A percentile compares a stretch with the other conserved stretches of the same genome.
Evolutionary conservation across 2,113 vertebrate species (phyloP).

Genomic region (Pipra filicauda): DNA sequence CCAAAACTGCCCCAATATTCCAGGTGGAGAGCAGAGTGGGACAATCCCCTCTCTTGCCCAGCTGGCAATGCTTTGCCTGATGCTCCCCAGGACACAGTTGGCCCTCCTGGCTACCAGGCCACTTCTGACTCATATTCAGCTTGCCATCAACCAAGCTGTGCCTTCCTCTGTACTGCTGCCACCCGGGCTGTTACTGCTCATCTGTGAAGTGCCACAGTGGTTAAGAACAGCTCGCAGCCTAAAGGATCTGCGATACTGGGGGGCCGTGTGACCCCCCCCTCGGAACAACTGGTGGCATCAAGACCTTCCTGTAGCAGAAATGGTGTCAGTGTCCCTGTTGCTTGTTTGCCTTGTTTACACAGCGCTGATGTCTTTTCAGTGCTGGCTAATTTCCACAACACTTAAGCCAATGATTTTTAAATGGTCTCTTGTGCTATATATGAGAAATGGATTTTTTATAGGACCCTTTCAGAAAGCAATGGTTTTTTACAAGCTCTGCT

Average conservation of each 20-base stretch:
- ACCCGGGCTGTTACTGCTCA: too few species aligned
- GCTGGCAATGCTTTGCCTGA: not conserved
- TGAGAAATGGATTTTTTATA: not conserved
- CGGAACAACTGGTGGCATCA: not conserved
- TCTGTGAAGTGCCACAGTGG: not conserved
- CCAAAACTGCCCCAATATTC: not conserved
- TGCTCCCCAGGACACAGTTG: not conserved
- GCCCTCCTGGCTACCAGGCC: not conserved
- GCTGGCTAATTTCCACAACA: not conserved
- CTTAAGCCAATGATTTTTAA: not conserved
- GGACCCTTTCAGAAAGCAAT: not conserved
- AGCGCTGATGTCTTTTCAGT: fast-evolving
- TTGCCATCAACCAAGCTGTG: not conserved
- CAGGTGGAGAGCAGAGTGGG: not conserved
- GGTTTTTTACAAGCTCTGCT: not conserved
- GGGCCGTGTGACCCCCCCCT: not conserved
- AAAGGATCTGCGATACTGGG: not conserved
- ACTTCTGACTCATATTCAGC: not conserved
- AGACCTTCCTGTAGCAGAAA: not conserved
- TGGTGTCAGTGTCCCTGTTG: not conserved
- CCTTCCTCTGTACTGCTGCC: not conserved
- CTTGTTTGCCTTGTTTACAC: not conserved
- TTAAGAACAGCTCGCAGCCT: not conserved
- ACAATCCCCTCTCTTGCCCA: not conserved
- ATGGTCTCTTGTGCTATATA: not conserved